Evolutionary conservation across 2,888 invertebrate genomes (phyloP).

Genomic region (Ophioninae sp.): DNA sequence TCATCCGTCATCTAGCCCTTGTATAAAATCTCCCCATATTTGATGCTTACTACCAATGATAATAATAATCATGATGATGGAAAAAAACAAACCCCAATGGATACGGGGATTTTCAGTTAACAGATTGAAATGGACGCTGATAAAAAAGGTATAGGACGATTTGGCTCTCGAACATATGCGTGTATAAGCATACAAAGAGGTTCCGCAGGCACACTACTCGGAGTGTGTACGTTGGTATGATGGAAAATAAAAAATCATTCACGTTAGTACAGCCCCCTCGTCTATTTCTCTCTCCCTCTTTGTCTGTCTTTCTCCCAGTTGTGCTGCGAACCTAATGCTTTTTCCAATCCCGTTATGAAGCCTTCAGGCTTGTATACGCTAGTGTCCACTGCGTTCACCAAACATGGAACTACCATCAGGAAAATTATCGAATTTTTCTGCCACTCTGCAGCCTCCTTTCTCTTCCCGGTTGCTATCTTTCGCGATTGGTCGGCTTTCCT

Average conservation of each 20-base stretch:
- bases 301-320: background rate
- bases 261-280: conserved; percentile 5
- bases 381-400: conserved; percentile 6
- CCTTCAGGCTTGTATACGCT: conserved; percentile 38
- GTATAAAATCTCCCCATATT: background rate
- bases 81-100: conserved; percentile 18
- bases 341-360: conserved; percentile 60
- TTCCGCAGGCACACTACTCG: conserved; percentile 30
- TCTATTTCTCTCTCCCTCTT: background rate
- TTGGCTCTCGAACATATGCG: conserved; percentile 37
- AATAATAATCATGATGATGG: background rate
- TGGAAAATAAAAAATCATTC: conserved; percentile 42
- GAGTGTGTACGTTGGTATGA: conserved; percentile 42
- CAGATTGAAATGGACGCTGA: conserved; percentile 55
- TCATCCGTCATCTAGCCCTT: background rate
- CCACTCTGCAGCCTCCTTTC: background rate
- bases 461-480: background rate
- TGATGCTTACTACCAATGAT: conserved; percentile 12
- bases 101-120: conserved; percentile 24
- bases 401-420: conserved; percentile 55
- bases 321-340: conserved; percentile 36
- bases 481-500: background rate
- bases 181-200: background rate
- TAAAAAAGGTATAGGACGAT: conserved; percentile 41
- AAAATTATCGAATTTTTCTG: conserved; percentile 49